phyloP scores from a whole-genome alignment of 1,140 invertebrate species.

The Achroia grisella region DNA sequence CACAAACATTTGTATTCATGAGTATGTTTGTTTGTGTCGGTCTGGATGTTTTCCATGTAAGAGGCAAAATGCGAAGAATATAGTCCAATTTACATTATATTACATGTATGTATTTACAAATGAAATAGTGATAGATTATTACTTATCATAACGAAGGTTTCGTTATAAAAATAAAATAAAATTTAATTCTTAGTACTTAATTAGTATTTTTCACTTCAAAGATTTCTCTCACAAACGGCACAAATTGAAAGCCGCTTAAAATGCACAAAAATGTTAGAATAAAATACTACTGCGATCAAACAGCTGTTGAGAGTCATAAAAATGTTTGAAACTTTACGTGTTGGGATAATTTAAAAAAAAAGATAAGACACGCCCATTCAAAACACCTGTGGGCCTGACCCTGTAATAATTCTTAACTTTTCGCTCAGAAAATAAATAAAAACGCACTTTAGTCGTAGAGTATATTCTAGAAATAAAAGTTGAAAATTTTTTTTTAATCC shows the following conservation, averaged over 20 bases:
- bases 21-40: too few relatives aligned
- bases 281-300: conserved; percentile 9
- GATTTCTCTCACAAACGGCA: conserved; percentile 3
- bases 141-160: not conserved
- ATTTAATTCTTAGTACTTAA: not conserved
- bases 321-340: not conserved
- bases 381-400: too few relatives aligned
- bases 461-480: too few relatives aligned
- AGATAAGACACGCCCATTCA: too few relatives aligned
- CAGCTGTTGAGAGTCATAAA: not conserved
- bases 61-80: too few relatives aligned
- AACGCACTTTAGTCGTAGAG: too few relatives aligned
- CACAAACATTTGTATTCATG: too few relatives aligned
- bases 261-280: conserved; percentile 45
- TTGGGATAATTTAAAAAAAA: too few relatives aligned
- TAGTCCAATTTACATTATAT: too few relatives aligned
- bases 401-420: not conserved
- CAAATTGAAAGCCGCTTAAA: conserved; percentile 39
- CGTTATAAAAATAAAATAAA: not conserved
- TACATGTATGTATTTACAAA: too few relatives aligned
- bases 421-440: not conserved
- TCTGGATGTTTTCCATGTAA: too few relatives aligned
- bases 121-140: not conserved
- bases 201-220: not conserved
- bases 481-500: too few relatives aligned